Evolutionary conservation across 30 jellyfish, hydroid and myxozoan species (phyloP).

Genomic region (Hydra vulgaris): DNA sequence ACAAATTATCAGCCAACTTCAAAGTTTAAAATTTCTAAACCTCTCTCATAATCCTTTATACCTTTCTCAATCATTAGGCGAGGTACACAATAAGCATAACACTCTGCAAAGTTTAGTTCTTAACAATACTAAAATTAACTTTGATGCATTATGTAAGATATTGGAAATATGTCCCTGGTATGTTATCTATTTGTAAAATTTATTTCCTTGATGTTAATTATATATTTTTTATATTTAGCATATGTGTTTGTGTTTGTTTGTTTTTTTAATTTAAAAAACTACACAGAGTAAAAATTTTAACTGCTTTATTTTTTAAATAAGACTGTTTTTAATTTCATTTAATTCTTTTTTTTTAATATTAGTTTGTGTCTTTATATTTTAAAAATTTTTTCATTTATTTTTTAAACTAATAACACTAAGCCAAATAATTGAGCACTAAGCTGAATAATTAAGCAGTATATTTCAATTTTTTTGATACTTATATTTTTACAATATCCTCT

Average conservation of each 20-base stretch:
- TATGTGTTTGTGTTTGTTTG: not conserved
- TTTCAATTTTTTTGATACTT: too few relatives aligned
- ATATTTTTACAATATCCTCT: too few relatives aligned
- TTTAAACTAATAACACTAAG: too few relatives aligned
- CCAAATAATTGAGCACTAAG: too few relatives aligned
- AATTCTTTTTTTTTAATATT: too few relatives aligned
- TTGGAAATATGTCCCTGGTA: slow-evolving; percentile 1
- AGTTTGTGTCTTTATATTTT: too few relatives aligned
- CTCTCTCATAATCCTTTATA: slow-evolving; percentile 12
- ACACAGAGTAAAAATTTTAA: not conserved
- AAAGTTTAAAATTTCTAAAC: slow-evolving; percentile 36
- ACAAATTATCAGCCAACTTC: not conserved
- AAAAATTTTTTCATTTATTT: too few relatives aligned
- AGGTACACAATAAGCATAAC: not conserved
- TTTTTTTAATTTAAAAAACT: not conserved
- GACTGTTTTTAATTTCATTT: too few relatives aligned
- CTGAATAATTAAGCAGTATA: too few relatives aligned
- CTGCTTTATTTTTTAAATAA: too few relatives aligned
- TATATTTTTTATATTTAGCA: too few relatives aligned
- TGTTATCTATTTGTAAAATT: not conserved
- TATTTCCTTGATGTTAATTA: not conserved
- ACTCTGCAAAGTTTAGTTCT: not conserved
- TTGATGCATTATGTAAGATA: not conserved
- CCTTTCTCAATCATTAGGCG: not conserved
- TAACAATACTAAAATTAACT: not conserved